These are phyloP conservation scores for Lucinisca nassula DNA, from an alignment of 2,888 invertebrate species.

Conservation along the genomic window DNA sequence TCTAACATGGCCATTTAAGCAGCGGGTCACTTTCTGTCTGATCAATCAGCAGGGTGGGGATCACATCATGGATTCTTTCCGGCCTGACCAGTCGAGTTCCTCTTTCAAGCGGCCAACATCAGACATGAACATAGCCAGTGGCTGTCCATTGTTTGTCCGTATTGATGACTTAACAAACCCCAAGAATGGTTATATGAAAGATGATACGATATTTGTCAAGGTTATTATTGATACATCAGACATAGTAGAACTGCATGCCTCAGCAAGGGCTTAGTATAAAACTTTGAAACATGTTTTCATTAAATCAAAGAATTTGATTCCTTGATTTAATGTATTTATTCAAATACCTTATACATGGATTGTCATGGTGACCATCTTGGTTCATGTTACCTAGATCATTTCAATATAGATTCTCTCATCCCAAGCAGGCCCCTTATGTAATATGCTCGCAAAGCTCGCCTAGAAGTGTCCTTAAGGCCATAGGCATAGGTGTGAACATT, in stretches of 20 bases:
- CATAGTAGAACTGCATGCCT: constrained; percentile 37
- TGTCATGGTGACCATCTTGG: no score
- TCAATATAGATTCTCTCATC: no score
- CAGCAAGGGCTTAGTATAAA: no score
- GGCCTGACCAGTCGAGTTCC: constrained; percentile 85
- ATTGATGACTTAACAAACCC: constrained; percentile 70
- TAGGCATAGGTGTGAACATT: no score
- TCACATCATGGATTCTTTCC: constrained; percentile 86
- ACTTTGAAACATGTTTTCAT: no score
- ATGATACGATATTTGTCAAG: constrained; percentile 63
- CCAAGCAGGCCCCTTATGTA: no score
- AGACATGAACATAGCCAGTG: constrained; percentile 88
- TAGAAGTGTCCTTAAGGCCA: no score
- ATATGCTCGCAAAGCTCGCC: no score
- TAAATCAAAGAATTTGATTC: no score
- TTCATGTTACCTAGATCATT: no score
- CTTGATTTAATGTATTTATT: no score
- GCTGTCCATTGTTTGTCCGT: constrained; percentile 86
- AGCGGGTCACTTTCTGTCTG: constrained; percentile 86
- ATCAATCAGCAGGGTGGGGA: constrained; percentile 85
- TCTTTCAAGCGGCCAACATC: constrained; percentile 86
- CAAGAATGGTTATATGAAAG: constrained; percentile 55
- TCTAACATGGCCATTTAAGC: constrained; percentile 85
- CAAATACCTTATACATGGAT: no score
- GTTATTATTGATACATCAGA: constrained; percentile 53